Base-by-base conservation (phyloP, 1,140 invertebrate genomes). In the Battus philenor region DNA sequence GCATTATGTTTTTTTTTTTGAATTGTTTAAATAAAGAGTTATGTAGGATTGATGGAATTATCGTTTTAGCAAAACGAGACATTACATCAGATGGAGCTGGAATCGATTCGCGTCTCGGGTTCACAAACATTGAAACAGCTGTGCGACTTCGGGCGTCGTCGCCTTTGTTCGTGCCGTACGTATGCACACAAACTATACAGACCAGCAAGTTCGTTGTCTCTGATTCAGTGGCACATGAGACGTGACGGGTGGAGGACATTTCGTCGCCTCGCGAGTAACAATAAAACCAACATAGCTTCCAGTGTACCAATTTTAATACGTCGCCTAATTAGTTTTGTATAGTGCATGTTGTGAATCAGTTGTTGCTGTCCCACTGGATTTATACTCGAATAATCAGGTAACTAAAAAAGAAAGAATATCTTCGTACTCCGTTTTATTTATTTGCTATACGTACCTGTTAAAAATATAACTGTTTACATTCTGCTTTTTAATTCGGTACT, bases 51-150 rank as follows among this genome's bases (percentile, higher is more conserved):
- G 20, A 7, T 20, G 12, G 7, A 38, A 38, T 38, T 34, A 16
- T 20, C 13, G 26, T 8, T 27, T 60, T 52, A 59, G 2, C 30
- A 15, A 34, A 34, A 36, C 6, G 17, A 36, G 33, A 36, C 33
- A 22, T 57, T 39, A 49, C 46, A 38, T 38, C 17, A 56, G 44
- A 54, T 29, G 24, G 22, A 30, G 27, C 27, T 46, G 47, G 26
- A 49, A 54, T 50, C 54, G 54, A 54, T 78, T 71, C 47, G 60
- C 56, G 62, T 60, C 48, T 65, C 45, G 61, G 48, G 50, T 69
- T 70, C 71, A 74, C 63, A 75, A 79, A 80, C 71, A 80, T 67
- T 59, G 68, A 41, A 80, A 80, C 76, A 80, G 76, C 76, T 80
- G 76, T 75, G 54, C 43, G 38, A 50, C 31, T 61, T 74, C 71